Base-by-base conservation (phyloP, 1,140 invertebrate genomes). In the Whitmania pigra region DNA sequence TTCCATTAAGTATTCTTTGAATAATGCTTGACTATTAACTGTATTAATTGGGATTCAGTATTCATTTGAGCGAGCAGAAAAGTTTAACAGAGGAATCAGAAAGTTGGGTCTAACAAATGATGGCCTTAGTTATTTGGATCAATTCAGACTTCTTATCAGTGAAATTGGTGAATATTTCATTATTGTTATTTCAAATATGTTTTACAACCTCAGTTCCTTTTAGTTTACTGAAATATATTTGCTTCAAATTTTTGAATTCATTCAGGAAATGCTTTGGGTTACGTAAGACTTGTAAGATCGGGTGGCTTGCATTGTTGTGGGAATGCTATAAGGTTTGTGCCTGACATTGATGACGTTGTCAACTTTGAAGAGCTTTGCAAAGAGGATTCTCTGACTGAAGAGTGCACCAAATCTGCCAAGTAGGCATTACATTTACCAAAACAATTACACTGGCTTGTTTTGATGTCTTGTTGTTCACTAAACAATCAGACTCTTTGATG, bases 231-330 rank as follows among this genome's bases (percentile, higher is more conserved):
- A 11, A 49, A 49, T 11, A 49, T 49, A 49, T 49, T 49, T 49
- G 5, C 43, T 49, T 49, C 15, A 49, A 49, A 7, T 49, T 49
- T 49, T 49, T 15, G 0, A 49, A 49, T 49, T 49, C 43, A 49
- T 17, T 49, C 43, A 88, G 89, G 94, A 18, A 98, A 98, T 84
- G 92, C 93, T 1, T 88, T 99, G 84, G 95, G 94, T 11, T 98
- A 96, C 80, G 91, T 99, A 0, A 85, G 96, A 53, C 88, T 97
- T 80, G 90, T 99, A 67, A 86, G 92, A 73, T 94, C 94, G 6
- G 96, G 94, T 7, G 92, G 92, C 18, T 85, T 95, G 15, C 90
- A 96, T 79, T 94, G 91, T 73, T 91, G 91, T 77, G 90, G 92
- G 0, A 90, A 92, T 79, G 91, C 92, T 0, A 90, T 92, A 36